Percentiles rank a stretch among this genome's conserved stretches.
These are phyloP conservation scores for Hylaea fasciaria DNA, from an alignment of 2,888 invertebrate species.

Conservation along the genomic window DNA sequence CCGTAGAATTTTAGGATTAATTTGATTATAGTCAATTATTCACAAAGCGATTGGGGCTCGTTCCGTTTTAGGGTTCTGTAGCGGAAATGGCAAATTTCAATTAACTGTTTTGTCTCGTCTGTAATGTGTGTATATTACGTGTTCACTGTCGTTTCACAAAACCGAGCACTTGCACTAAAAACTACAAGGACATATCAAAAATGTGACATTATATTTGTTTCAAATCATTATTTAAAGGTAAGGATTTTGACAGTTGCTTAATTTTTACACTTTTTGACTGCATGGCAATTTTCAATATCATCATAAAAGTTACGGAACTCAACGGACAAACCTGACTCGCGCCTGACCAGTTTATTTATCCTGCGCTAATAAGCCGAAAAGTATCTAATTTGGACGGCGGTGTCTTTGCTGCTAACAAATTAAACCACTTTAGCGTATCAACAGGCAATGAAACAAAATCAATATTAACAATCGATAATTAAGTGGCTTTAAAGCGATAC, in stretches of 20 bases:
- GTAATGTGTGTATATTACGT: neutral
- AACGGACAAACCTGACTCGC: neutral
- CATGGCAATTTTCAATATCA: neutral
- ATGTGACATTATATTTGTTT: no score
- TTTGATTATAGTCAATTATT: slow-evolving; percentile 85
- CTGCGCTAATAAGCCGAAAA: slow-evolving; percentile 82
- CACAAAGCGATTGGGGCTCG: slow-evolving; percentile 78
- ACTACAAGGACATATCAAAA: no score
- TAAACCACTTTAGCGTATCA: slow-evolving; percentile 84
- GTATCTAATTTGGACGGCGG: slow-evolving; percentile 82
- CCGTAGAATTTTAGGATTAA: slow-evolving; percentile 84
- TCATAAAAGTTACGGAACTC: slow-evolving; percentile 15
- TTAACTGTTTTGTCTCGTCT: no score
- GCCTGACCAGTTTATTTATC: slow-evolving; percentile 50
- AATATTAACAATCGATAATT: slow-evolving; percentile 84
- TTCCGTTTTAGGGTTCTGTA: slow-evolving; percentile 58
- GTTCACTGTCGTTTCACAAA: no score
- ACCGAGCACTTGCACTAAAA: no score
- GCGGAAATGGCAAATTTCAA: neutral
- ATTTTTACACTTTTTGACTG: neutral
- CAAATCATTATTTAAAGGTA: no score
- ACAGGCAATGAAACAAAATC: slow-evolving; percentile 73
- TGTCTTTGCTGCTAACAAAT: slow-evolving; percentile 82
- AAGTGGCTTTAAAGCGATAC: slow-evolving; percentile 77
- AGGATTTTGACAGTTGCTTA: no score